phyloP scores from a whole-genome alignment of 1,140 invertebrate genomes.

The Papilio polyxenes region DNA sequence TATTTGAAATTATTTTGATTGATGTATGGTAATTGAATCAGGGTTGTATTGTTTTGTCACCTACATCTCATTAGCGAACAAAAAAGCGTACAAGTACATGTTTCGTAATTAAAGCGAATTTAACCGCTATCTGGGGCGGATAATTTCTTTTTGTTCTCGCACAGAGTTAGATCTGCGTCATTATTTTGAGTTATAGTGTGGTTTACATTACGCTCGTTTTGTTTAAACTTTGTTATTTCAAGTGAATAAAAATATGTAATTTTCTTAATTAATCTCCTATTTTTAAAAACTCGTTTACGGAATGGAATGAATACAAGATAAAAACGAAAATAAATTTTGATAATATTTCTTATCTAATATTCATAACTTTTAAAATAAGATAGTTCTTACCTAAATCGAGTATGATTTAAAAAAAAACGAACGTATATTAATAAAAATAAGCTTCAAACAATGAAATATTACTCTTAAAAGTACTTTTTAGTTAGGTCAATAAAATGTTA shows the following conservation, averaged over 20 bases:
- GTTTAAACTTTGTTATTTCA: not conserved
- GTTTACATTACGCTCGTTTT: conserved; percentile 7
- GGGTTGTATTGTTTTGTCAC: not conserved
- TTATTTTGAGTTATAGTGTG: conserved; percentile 29
- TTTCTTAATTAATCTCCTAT: no score
- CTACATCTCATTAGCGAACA: not conserved
- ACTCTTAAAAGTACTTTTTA: no score
- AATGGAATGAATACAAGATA: no score
- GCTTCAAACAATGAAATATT: no score
- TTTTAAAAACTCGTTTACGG: no score
- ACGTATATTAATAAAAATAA: no score
- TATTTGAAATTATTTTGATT: not conserved
- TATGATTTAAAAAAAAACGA: no score
- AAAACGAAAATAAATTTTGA: no score
- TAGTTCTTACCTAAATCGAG: no score
- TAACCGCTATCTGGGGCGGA: conserved; percentile 24
- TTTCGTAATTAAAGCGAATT: conserved; percentile 32
- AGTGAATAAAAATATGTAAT: not conserved
- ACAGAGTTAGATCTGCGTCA: conserved; percentile 3
- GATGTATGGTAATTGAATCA: not conserved
- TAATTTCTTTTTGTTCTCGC: conserved; percentile 30
- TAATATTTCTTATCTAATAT: no score
- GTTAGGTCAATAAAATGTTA: not conserved
- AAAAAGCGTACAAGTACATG: conserved; percentile 16
- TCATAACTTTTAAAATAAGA: no score